Conservation (phyloP, 2,113 vertebrate genomes). For the Cnemophilus loriae region DNA sequence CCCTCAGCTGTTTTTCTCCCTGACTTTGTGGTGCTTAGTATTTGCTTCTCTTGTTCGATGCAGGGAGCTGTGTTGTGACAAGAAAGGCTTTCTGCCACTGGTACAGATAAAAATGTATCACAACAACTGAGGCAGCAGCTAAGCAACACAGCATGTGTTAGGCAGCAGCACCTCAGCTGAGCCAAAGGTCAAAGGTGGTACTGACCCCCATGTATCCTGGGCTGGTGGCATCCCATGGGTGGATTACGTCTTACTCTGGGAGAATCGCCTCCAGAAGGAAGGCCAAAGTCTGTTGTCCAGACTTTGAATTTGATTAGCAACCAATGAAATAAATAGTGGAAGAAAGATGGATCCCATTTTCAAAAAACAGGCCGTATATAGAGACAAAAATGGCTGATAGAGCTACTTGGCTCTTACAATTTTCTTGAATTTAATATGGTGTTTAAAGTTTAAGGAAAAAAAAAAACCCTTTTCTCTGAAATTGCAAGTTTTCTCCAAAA, state of each 20-base stretch:
- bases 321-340: background rate
- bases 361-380: background rate
- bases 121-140: background rate
- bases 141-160: background rate
- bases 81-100: background rate
- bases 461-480: background rate
- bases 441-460: background rate
- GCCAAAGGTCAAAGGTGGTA: background rate
- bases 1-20: background rate
- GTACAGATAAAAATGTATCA: background rate
- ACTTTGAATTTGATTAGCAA: background rate
- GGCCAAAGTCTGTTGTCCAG: background rate
- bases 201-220: background rate
- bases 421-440: background rate
- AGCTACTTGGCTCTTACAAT: background rate
- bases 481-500: slow-evolving; percentile 16
- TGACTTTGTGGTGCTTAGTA: background rate
- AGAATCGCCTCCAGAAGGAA: background rate
- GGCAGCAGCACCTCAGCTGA: background rate
- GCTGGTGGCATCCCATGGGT: accelerated
- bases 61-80: background rate
- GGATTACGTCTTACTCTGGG: background rate
- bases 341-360: background rate
- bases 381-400: background rate
- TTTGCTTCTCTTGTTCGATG: background rate